Evolutionary conservation across 2,113 vertebrate species (phyloP).

Genomic region (Jacana jacana): DNA sequence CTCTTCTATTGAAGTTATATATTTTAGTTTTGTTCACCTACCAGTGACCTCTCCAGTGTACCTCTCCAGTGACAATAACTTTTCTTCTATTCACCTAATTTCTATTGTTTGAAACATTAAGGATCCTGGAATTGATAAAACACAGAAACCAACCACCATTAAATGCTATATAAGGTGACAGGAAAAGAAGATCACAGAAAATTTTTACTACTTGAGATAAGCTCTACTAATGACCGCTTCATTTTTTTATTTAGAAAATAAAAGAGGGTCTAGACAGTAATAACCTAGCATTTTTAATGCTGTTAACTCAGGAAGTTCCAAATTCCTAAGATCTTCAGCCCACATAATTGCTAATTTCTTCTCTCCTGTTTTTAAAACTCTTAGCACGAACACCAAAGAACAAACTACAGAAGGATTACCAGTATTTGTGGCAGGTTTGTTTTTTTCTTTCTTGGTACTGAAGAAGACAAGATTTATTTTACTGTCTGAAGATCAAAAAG

Average conservation of each 20-base stretch:
- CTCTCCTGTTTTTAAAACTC: background rate
- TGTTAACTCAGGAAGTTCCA: background rate
- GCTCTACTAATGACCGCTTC: background rate
- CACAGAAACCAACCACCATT: background rate
- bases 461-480: slow-evolving; percentile 20
- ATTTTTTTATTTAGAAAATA: background rate
- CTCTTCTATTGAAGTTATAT: background rate
- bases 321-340: background rate
- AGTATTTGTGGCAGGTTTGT: background rate
- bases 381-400: background rate
- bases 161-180: background rate
- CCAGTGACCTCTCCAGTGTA: too few relatives aligned
- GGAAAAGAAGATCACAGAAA: background rate
- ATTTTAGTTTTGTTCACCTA: background rate
- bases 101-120: too few relatives aligned
- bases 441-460: background rate
- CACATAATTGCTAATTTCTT: background rate
- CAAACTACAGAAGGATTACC: background rate
- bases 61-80: background rate
- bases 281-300: background rate
- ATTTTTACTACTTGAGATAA: background rate
- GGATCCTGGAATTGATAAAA: background rate
- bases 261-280: background rate
- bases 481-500: slow-evolving; percentile 39
- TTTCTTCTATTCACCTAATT: too few relatives aligned